Percentiles rank a stretch among this genome's conserved stretches.
Conservation (phyloP, 1,140 invertebrate genomes). For the Drosophila subobscura region DNA sequence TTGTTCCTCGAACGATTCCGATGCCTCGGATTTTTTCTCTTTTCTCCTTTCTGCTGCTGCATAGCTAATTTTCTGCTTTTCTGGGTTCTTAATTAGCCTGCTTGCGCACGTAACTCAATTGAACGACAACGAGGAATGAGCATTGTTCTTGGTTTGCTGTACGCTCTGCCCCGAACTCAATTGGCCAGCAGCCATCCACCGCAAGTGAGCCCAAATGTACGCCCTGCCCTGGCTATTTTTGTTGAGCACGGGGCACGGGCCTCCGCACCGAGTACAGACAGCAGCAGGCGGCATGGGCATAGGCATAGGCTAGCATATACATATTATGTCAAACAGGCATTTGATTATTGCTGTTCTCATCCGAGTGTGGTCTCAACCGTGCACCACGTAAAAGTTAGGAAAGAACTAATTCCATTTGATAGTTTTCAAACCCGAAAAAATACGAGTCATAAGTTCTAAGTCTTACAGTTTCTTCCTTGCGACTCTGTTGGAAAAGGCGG, state of each 20-base stretch:
- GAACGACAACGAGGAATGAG: slow-evolving; percentile 65
- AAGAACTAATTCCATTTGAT: too few species aligned
- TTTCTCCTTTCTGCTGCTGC: slow-evolving; percentile 34
- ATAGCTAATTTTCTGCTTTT: slow-evolving; percentile 7
- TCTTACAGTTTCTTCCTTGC: too few species aligned
- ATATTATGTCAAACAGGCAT: slow-evolving; percentile 50
- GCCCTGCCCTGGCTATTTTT: slow-evolving; percentile 62
- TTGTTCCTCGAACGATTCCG: slow-evolving; percentile 77
- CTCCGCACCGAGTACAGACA: slow-evolving; percentile 30
- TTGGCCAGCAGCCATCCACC: slow-evolving; percentile 44
- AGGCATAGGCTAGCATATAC: slow-evolving; percentile 46
- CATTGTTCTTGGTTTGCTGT: slow-evolving; percentile 44
- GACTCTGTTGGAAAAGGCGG: too few species aligned
- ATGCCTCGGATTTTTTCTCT: slow-evolving; percentile 64
- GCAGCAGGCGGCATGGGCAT: slow-evolving; percentile 41
- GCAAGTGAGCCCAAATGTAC: slow-evolving; percentile 56
- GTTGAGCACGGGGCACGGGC: slow-evolving; percentile 57
- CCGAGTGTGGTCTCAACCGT: slow-evolving; percentile 36
- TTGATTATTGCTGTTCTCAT: slow-evolving; percentile 58
- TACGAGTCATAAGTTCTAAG: too few species aligned
- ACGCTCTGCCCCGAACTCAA: slow-evolving; percentile 35
- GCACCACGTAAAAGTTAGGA: neutral
- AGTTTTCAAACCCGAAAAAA: too few species aligned
- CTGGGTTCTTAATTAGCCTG: slow-evolving; percentile 18
- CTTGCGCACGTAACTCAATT: slow-evolving; percentile 33